Evolutionary conservation across 37 sponge, comb jelly and placozoan genomes (phyloP).

Genomic region (Halisarca cf. caerulea): DNA sequence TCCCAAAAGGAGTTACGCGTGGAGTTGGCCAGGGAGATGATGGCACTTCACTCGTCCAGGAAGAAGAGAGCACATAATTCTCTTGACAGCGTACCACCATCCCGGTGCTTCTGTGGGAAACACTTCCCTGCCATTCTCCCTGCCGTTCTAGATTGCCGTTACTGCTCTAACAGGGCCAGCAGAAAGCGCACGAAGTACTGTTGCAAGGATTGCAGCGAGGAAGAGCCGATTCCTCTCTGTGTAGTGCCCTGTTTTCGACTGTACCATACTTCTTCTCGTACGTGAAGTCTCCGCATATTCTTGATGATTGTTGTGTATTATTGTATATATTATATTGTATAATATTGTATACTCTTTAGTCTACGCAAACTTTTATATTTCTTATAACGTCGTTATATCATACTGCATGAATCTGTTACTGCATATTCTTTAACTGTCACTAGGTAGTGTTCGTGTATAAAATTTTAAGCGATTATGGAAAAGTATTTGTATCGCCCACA

Average conservation of each 20-base stretch:
- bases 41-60: constrained; percentile 20
- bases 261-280: not conserved
- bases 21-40: not conserved
- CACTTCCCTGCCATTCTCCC: not conserved
- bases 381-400: too few relatives aligned
- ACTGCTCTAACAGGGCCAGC: not conserved
- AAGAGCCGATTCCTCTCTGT: constrained; percentile 8
- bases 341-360: too few relatives aligned
- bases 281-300: too few relatives aligned
- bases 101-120: not conserved
- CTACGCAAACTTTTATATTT: too few relatives aligned
- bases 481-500: too few relatives aligned
- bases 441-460: too few relatives aligned
- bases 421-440: too few relatives aligned
- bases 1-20: not conserved
- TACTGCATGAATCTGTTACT: too few relatives aligned
- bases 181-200: constrained; percentile 14
- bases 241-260: constrained; percentile 12
- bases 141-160: not conserved
- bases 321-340: too few relatives aligned
- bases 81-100: constrained; percentile 12
- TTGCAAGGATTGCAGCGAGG: not conserved
- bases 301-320: too few relatives aligned
- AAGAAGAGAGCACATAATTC: not conserved
- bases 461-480: too few relatives aligned